phyloP scores from a whole-genome alignment of 2,888 invertebrate genomes.

The Platerodrilus igneus region DNA sequence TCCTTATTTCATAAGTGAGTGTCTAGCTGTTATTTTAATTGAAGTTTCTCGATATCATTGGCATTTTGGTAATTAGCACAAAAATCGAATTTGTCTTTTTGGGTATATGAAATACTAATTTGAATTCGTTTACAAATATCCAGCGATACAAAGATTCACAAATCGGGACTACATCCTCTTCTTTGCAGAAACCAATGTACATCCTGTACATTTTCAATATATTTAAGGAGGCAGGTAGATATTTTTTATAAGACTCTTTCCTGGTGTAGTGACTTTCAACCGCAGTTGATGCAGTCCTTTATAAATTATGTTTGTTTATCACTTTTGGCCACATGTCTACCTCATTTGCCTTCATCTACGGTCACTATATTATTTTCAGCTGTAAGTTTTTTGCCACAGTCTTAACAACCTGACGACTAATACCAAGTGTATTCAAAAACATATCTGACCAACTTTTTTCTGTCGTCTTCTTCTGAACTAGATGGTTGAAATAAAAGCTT shows the following conservation, averaged over 20 bases:
- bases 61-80: conserved; percentile 1
- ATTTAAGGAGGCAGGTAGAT: too few species aligned
- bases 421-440: too few species aligned
- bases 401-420: too few species aligned
- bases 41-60: background rate
- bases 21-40: background rate
- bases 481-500: too few species aligned
- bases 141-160: background rate
- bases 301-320: conserved; percentile 1
- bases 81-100: background rate
- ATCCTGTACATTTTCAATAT: conserved; percentile 4
- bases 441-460: too few species aligned
- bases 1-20: too few species aligned
- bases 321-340: background rate
- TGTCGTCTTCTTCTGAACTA: too few species aligned
- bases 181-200: background rate
- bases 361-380: background rate
- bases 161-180: background rate
- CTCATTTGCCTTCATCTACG: conserved; percentile 3
- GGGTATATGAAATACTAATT: conserved; percentile 2
- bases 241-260: conserved; percentile 2
- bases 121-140: conserved; percentile 2
- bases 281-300: conserved; percentile 1
- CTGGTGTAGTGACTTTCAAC: background rate
- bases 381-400: background rate